Evolutionary conservation across 2,113 vertebrate genomes (phyloP), one percentile per base, ranked within the genome.

Genomic region (Erythrocebus patas): DNA sequence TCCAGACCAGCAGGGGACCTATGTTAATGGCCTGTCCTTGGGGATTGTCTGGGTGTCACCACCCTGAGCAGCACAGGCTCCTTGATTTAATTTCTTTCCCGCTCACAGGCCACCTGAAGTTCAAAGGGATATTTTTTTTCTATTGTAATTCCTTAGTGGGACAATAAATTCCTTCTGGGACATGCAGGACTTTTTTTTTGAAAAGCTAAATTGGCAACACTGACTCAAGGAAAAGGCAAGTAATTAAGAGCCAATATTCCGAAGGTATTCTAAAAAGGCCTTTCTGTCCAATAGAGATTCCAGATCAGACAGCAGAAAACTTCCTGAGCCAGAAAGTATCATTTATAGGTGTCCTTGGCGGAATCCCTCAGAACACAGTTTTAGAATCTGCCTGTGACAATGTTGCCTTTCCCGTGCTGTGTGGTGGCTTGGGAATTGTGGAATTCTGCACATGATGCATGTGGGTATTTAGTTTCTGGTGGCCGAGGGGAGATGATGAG

Each of bases 271-370:
- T 80, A 30, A 90, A 96, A 95, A 82, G 38, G 30, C 16, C 68
- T 87, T 94, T 96, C 93, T 97, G 79, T 86, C 20, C 70, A 13
- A 38, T 7, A 38, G 35, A 92, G 61, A 94, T 89, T 91, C 72
- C 73, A 72, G 43, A 89, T 85, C 7, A 43, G 12, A 88, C 75
- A 73, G 30, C 45, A 89, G 86, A 35, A 61, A 91, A 79, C 45
- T 40, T 85, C 57, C 76, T 38, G 25, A 89, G 78, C 73, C 80
- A 95, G 59, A 80, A 97, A 96, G 72, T 93, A 57, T 96, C 88
- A 93, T 61, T 96, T 97, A 16, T 92, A 75, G 68, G 50, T 94
- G 88, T 96, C 94, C 97, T 98, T 97, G 94, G 66, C 82, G 68
- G 64, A 59, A 57, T 66, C 35, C 45, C 87, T 96, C 52, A 87